phyloP scores from a whole-genome alignment of 2,888 invertebrate genomes.

The Sinodicranocentrus sp. region DNA sequence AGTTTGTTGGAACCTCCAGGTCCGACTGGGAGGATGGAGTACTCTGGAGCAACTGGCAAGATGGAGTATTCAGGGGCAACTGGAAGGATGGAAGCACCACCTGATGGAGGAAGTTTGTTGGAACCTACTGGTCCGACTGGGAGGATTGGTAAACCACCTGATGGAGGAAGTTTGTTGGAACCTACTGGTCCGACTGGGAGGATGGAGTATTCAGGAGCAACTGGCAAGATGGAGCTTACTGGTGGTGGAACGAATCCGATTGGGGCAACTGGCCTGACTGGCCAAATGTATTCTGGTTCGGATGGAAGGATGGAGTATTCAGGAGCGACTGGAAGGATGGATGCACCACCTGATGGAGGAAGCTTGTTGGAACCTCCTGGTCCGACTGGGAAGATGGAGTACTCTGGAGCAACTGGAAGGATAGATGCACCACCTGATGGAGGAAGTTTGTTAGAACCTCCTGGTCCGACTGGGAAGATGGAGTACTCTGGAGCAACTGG shows the following conservation, averaged over 20 bases:
- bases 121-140: neutral
- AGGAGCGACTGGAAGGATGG: slow-evolving; percentile 24
- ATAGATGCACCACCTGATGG: neutral
- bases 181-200: neutral
- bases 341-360: slow-evolving; percentile 14
- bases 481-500: neutral
- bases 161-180: neutral
- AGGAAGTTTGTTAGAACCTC: neutral
- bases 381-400: slow-evolving; percentile 11
- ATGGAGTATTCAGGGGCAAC: neutral
- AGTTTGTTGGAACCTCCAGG: neutral
- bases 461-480: slow-evolving; percentile 12
- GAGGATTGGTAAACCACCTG: neutral
- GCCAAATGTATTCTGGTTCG: slow-evolving; percentile 26
- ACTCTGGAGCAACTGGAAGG: neutral
- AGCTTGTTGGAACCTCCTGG: neutral
- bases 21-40: neutral
- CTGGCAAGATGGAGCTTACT: neutral
- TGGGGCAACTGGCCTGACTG: slow-evolving; percentile 7
- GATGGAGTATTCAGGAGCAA: neutral
- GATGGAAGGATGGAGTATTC: neutral
- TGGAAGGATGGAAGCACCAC: no score
- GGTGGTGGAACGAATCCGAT: neutral
- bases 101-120: neutral
- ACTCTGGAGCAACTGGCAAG: neutral